Evolutionary conservation across 2,888 invertebrate species (phyloP), one percentile per base, ranked within the genome.

Genomic region (Acleris laterana): DNA sequence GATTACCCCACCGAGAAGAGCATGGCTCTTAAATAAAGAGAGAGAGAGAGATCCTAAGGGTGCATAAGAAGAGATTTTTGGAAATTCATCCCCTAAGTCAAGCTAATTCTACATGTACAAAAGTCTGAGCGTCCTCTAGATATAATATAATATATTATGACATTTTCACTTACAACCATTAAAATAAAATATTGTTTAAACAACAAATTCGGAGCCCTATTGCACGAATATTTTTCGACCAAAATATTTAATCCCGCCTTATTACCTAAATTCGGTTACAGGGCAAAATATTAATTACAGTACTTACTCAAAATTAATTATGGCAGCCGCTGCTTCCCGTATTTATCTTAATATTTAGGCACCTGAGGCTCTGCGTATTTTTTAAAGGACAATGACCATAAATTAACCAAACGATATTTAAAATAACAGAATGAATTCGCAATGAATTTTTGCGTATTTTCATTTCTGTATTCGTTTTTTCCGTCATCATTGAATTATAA

Each of bases 321-420:
- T 20, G 32, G 49, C 32, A 1, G 60, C 60, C 48, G 17, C n/a
- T 19, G 25, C 53, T 22, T 25, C 16, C 44, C 32, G 48, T 65
- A 60, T 65, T 60, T 61, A 65, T 65, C 50, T 61, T 32, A 65
- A 56, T 28, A 61, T 65, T 65, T 65, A 20, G 20, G 55, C 65
- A 65, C 55, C 65, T 65, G 65, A 7, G 50, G 49, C 65, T 55
- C 50, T 5, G 44, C 44, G 55, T 55, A 60, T 57, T 57, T 50
- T 60, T 65, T 56, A 49, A 58, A 58, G 32, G 51, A 63, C 57
- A 63, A 44, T 51, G 42, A 63, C 25, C 46, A 63, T 63, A 63
- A 63, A 63, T 51, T 46, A 16, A 25, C 25, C n/a, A 28, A 57
- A 57, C 19, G 25, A 42, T 57, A 57, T 56, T 56, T 22, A n/a